Evolutionary conservation across 2,888 invertebrate genomes (phyloP).

Genomic region (Tetragonisca angustula): DNA sequence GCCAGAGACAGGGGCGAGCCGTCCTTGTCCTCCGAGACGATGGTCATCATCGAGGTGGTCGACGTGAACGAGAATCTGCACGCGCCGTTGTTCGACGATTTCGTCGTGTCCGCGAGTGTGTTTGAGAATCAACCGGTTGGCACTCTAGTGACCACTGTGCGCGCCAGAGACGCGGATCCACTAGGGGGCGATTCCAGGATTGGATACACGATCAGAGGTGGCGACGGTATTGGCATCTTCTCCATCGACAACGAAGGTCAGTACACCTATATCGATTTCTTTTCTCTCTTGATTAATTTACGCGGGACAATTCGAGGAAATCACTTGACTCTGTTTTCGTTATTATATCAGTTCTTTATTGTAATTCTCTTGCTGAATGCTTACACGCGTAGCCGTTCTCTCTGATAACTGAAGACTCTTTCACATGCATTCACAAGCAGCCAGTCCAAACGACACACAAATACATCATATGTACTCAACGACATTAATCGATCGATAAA

Average conservation of each 20-base stretch:
- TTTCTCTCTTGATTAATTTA: neutral
- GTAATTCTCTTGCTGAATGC: no score
- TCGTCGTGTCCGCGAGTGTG: constrained; percentile 90
- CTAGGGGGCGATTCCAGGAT: constrained; percentile 92
- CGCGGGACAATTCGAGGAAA: no score
- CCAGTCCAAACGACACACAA: no score
- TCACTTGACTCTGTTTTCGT: no score
- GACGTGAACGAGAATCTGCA: constrained; percentile 97
- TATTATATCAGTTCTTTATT: no score
- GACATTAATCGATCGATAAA: no score
- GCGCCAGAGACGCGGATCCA: constrained; percentile 92
- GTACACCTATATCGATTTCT: constrained; percentile 56
- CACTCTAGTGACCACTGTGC: constrained; percentile 90
- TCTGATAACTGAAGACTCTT: no score
- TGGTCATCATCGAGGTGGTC: constrained; percentile 93
- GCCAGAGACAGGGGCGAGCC: constrained; percentile 95
- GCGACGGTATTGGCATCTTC: constrained; percentile 96
- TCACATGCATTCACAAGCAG: no score
- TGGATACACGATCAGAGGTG: constrained; percentile 93
- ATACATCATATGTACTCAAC: no score
- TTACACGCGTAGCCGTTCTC: no score
- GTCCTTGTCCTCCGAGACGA: constrained; percentile 91
- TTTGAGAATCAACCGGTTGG: constrained; percentile 92
- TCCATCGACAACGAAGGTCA: constrained; percentile 95
- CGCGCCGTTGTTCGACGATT: constrained; percentile 93